phyloP scores from a whole-genome alignment of 2,797 vertebrate genomes.

The Microctenopoma lineatum region DNA sequence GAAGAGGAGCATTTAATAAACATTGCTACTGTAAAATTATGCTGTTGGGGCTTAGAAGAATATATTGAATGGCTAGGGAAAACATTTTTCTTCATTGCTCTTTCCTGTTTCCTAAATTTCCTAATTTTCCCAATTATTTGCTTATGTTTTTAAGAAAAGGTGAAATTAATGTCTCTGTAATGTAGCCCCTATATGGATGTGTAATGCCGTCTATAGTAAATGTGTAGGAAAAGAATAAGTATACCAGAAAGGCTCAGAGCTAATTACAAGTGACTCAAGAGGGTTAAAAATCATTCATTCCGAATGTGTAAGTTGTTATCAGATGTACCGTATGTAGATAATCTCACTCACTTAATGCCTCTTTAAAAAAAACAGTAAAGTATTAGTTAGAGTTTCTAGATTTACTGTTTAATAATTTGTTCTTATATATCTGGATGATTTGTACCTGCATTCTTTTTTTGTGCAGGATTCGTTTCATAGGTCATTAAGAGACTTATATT shows the following conservation, averaged over 20 bases:
- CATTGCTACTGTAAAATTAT: conserved; percentile 39
- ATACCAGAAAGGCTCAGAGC: conserved; percentile 2
- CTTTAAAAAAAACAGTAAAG: too few species aligned
- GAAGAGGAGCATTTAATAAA: conserved; percentile 39
- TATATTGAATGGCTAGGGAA: conserved; percentile 37
- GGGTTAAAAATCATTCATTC: conserved; percentile 25
- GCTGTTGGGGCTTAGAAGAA: conserved; percentile 6
- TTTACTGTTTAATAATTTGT: not conserved
- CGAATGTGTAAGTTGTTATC: not conserved
- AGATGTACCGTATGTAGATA: conserved; percentile 1
- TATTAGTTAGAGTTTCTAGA: too few species aligned
- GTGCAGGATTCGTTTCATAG: too few species aligned
- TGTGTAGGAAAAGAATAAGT: conserved; percentile 23
- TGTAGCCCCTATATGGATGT: conserved; percentile 39
- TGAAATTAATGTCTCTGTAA: conserved; percentile 42
- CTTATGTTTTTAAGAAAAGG: conserved; percentile 25
- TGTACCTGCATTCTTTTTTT: too few species aligned
- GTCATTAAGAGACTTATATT: not conserved
- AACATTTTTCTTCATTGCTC: conserved; percentile 30
- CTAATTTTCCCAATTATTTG: conserved; percentile 50
- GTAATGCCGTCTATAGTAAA: conserved; percentile 20
- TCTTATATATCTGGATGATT: not conserved
- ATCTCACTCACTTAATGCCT: too few species aligned
- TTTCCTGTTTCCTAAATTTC: conserved; percentile 35
- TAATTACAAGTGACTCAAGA: conserved; percentile 20